Evolutionary conservation across 2,113 vertebrate genomes (phyloP), one percentile per base, ranked within the genome.

Genomic region (Chaetops frenatus): DNA sequence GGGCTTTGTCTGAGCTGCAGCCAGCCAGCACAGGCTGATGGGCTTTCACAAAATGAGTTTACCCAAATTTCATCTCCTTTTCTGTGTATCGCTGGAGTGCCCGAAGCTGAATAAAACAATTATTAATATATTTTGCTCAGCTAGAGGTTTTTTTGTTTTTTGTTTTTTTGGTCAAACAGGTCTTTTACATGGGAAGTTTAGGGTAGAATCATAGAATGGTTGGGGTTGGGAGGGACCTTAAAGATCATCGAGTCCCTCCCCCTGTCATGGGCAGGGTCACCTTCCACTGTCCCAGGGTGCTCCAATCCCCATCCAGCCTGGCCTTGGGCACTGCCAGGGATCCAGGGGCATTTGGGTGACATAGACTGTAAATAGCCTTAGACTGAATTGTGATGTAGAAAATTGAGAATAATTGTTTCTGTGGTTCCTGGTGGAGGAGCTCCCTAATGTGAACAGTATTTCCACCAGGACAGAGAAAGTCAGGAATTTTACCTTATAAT

Each of bases 191-290:
- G 40, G 62, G 16, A 70, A 83, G 33, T 53, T 80, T 45, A 29
- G 64, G 47, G 9, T 3, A 29, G n/a, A 70, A 38, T 54, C 33
- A 12, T 2, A 2, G 27, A 77, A 24, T 24, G 22, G 2, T 33
- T 42, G 50, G 50, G 8, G 11, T 20, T 36, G 36, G 36, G 48
- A 64, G 22, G 9, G 25, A 42, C 31, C 22, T 72, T 11, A 33
- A 57, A 45, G 23, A 2, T 1, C 1, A 28, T 12, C 27, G 11
- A 19, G 8, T 57, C 0, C 33, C 31, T 44, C 6, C 31, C 29
- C 17, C 35, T 50, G 36, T 50, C 66, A 2, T 36, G 33, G 42
- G 21, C 44, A 57, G 42, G 27, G 28, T 24, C 58, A 65, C 10
- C 15, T 58, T 1, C 51, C 60, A 24, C 36, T 7, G 4, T 23